Evolutionary conservation across 1,140 invertebrate species (phyloP), one percentile per base, ranked within the genome.

Genomic region (Ceratina japonica): DNA sequence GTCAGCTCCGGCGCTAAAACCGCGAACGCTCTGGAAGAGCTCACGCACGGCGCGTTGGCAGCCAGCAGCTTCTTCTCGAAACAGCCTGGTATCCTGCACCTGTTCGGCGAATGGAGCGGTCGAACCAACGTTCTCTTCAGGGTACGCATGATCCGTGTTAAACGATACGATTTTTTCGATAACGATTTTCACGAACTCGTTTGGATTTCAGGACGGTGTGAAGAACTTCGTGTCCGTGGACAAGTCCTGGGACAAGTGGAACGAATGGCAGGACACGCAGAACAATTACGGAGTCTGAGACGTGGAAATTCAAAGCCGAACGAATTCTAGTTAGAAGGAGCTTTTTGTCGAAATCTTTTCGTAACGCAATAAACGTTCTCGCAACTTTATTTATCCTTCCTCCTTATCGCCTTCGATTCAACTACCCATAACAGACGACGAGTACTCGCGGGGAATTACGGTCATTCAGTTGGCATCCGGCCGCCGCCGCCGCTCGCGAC

Each of bases 61-160:
- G 89, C 91, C 0, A 92, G 91, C 31, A 82, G 86, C 1, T 69
- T 91, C 0, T 94, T 92, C 73, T 88, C 89, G 0, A 89, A 92
- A 44, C 87, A 90, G 52, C 92, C 93, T 4, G 91, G 93, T 81
- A 79, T 93, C 4, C 91, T 94, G 70, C 89, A 89, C 13, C 84
- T 94, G 12, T 94, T 94, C 79, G 93, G 94, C 4, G 74, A 87
- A 22, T 94, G 92, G 89, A 86, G 91, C 37, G 93, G 91, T 13
- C 85, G 89, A 51, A 82, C 88, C 1, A 92, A 94, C 82, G 72
- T 94, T 27, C 82, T 94, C 2, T 94, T 94, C 81, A 94, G 93
- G 89, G 94, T 94, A 87, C 24, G n/a, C 10, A 20, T 16, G 12
- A 89, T 59, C 2, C 24, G 10, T 13, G 8, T 5, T 13, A 1